Percentiles rank a stretch among this genome's conserved stretches.
These are phyloP conservation scores for Xenopus petersii DNA, from an alignment of 2,797 vertebrate species.

Conservation along the genomic window DNA sequence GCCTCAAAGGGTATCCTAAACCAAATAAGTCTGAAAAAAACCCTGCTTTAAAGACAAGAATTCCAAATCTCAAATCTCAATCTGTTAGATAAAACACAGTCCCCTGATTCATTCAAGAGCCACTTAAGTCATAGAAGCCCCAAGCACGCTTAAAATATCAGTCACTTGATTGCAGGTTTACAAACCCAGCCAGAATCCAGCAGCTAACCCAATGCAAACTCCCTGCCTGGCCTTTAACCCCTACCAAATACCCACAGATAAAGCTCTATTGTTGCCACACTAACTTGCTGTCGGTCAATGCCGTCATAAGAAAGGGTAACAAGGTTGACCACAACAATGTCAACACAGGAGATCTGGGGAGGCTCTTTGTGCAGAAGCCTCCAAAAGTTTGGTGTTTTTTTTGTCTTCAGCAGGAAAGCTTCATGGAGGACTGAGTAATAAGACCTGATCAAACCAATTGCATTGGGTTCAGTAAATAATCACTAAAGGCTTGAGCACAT, in stretches of 20 bases:
- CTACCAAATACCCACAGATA: conserved; percentile 37
- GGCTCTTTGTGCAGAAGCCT: conserved; percentile 22
- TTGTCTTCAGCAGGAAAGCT: not conserved
- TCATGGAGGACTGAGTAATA: not conserved
- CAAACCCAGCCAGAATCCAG: conserved; percentile 13
- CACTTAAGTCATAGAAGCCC: not conserved
- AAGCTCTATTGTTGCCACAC: conserved; percentile 34
- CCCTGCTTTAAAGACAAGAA: no score
- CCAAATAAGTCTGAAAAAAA: no score
- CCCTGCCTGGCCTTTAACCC: conserved; percentile 26
- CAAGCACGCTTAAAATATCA: not conserved
- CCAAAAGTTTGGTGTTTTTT: not conserved
- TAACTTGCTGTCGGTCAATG: conserved; percentile 24
- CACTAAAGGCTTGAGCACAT: not conserved
- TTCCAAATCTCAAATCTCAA: not conserved
- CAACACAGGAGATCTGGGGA: conserved; percentile 28
- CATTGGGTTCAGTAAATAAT: not conserved
- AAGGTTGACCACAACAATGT: conserved; percentile 24
- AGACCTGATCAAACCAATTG: not conserved
- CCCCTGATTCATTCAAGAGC: not conserved
- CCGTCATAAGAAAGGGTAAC: conserved; percentile 7
- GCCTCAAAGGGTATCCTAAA: no score
- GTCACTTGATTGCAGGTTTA: not conserved
- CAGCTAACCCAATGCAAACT: conserved; percentile 15
- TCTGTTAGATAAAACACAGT: not conserved